Percentiles rank a stretch among this genome's conserved stretches.
phyloP scores from a whole-genome alignment of 2,888 invertebrate genomes.

The Mylabris sibirica region DNA sequence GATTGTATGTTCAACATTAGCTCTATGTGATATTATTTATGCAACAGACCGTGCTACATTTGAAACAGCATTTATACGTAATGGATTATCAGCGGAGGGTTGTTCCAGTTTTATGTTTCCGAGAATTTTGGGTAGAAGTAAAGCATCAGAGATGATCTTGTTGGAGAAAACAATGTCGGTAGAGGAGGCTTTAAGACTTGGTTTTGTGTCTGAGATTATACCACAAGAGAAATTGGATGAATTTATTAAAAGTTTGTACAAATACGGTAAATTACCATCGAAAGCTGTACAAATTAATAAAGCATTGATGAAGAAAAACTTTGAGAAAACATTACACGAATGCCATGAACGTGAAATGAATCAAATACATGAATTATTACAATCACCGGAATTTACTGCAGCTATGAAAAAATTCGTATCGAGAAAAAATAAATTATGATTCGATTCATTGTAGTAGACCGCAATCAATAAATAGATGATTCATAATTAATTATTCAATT shows the following conservation, averaged over 20 bases:
- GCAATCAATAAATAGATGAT: constrained; percentile 9
- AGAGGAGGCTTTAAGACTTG: constrained; percentile 77
- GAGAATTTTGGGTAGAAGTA: constrained; percentile 80
- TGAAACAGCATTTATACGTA: constrained; percentile 83
- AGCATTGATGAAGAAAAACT: constrained; percentile 69
- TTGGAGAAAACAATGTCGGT: constrained; percentile 82
- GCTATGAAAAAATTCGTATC: constrained; percentile 67
- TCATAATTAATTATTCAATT: constrained; percentile 20
- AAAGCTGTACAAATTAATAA: constrained; percentile 74
- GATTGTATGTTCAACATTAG: constrained; percentile 83
- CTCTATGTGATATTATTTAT: constrained; percentile 88
- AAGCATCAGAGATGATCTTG: constrained; percentile 64
- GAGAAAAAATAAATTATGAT: constrained; percentile 55
- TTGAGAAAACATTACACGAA: constrained; percentile 69
- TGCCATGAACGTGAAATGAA: constrained; percentile 75
- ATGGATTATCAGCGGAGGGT: constrained; percentile 89
- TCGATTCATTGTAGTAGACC: neutral
- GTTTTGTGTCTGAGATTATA: constrained; percentile 82
- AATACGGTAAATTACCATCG: constrained; percentile 67
- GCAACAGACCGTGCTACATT: constrained; percentile 88
- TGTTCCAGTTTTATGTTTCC: constrained; percentile 90
- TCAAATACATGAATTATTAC: constrained; percentile 69
- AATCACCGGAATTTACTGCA: constrained; percentile 71
- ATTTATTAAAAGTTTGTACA: constrained; percentile 65
- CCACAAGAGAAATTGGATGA: constrained; percentile 69